phyloP scores from a whole-genome alignment of 2,797 vertebrate species.

The Melanotaenia boesemani region DNA sequence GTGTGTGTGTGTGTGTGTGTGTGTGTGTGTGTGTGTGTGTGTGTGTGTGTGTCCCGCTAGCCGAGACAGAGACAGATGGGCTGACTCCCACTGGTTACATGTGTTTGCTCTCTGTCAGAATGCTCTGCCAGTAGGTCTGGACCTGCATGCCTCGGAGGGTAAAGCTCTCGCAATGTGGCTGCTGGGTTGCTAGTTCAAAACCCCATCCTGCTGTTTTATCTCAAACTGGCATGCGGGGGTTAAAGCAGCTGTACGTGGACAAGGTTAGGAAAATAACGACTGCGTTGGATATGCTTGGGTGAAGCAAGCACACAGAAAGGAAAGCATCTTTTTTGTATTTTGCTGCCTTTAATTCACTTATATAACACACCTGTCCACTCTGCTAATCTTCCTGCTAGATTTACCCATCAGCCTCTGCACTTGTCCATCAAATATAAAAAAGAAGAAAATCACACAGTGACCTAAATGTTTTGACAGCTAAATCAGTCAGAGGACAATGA shows the following conservation, averaged over 20 bases:
- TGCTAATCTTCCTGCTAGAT: conserved; percentile 27
- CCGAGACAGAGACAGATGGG: conserved; percentile 76
- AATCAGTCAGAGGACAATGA: conserved; percentile 28
- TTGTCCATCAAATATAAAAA: conserved; percentile 43
- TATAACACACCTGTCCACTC: conserved; percentile 18
- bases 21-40: conserved; percentile 23
- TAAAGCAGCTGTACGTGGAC: conserved; percentile 1
- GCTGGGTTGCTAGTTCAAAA: conserved; percentile 60
- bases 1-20: conserved; percentile 12
- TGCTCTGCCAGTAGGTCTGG: conserved; percentile 64
- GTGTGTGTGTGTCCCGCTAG: conserved; percentile 11
- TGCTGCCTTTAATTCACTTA: background rate
- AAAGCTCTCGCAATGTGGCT: conserved; percentile 23
- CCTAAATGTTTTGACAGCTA: conserved; percentile 39
- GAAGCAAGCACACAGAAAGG: background rate
- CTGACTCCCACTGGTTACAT: conserved; percentile 68
- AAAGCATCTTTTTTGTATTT: conserved; percentile 7
- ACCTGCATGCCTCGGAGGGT: conserved; percentile 43
- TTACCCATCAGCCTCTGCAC: conserved; percentile 40
- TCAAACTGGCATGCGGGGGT: conserved; percentile 12
- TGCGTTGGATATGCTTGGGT: background rate
- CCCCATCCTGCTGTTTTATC: conserved; percentile 41
- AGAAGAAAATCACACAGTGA: conserved; percentile 19
- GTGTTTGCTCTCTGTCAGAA: conserved; percentile 68
- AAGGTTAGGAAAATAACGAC: conserved; percentile 20